A percentile compares a stretch with the other conserved stretches of the same genome.
These are phyloP conservation scores for Sycophila texana DNA, from an alignment of 2,888 invertebrate genomes.

Conservation along the genomic window DNA sequence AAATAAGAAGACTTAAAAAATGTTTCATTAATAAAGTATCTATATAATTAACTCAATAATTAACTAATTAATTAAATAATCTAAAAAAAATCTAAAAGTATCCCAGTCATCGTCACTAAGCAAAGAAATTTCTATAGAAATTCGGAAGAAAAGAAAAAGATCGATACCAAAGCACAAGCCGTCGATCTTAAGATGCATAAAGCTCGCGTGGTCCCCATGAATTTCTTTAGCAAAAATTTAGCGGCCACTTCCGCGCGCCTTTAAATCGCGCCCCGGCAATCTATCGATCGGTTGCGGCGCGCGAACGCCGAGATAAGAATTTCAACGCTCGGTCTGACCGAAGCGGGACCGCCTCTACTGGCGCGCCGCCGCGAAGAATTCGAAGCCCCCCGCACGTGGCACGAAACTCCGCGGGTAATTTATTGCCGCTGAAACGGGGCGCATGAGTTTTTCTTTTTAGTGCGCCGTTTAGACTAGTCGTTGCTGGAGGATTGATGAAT, in stretches of 20 bases:
- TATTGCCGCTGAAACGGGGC: not conserved
- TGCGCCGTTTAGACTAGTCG: not conserved
- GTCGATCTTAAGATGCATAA: not conserved
- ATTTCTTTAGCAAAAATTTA: not conserved
- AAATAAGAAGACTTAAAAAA: too few relatives aligned
- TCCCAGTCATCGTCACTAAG: too few relatives aligned
- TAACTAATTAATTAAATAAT: too few relatives aligned
- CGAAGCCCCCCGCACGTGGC: not conserved
- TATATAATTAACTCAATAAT: too few relatives aligned
- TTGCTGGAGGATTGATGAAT: not conserved
- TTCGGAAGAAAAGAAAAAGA: too few relatives aligned
- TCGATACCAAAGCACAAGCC: too few relatives aligned
- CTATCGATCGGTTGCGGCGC: conserved; percentile 27
- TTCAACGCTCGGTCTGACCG: not conserved
- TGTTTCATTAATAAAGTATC: too few relatives aligned
- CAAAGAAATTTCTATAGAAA: too few relatives aligned
- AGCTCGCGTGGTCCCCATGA: not conserved
- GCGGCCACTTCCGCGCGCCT: not conserved
- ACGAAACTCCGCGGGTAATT: not conserved
- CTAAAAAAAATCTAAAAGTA: too few relatives aligned
- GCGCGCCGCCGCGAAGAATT: not conserved
- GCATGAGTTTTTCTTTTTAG: not conserved
- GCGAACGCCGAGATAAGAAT: conserved; percentile 2
- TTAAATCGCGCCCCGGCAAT: conserved; percentile 14
- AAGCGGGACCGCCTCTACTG: too few relatives aligned